Evolutionary conservation across 2,888 invertebrate genomes (phyloP).

Genomic region (Schrankia costaestrigalis): DNA sequence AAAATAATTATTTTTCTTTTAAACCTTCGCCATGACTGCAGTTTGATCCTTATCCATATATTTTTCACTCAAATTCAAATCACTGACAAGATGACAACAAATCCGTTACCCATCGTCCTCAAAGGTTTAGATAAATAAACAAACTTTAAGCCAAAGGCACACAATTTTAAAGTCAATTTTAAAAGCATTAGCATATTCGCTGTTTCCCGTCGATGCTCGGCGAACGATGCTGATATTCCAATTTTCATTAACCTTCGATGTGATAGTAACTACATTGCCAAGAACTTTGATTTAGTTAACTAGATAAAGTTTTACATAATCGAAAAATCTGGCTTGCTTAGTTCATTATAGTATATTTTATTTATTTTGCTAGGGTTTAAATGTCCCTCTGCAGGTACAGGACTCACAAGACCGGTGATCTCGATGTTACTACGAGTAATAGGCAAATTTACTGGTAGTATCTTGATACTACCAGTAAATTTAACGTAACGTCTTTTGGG

Average conservation of each 20-base stretch:
- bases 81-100: conserved; percentile 10
- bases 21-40: no score
- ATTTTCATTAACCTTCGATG: conserved; percentile 36
- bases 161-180: conserved; percentile 56
- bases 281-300: conserved; percentile 14
- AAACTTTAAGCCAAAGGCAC: conserved; percentile 27
- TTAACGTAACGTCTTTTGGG: no score
- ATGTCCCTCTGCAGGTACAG: no score
- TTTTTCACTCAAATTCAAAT: no score
- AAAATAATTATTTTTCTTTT: no score
- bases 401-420: no score
- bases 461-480: no score
- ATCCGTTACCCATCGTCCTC: conserved; percentile 3
- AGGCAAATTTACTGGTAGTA: no score
- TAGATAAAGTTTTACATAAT: conserved; percentile 10
- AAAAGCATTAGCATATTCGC: conserved; percentile 65
- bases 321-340: conserved; percentile 10
- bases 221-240: conserved; percentile 35
- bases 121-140: conserved; percentile 21
- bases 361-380: no score
- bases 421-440: no score
- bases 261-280: conserved; percentile 21
- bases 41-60: no score
- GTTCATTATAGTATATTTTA: neutral
- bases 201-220: conserved; percentile 45